A percentile compares a stretch with the other conserved stretches of the same genome.
These are phyloP conservation scores for Rhinichthys osculus DNA, from an alignment of 2,797 vertebrate species.

Conservation along the genomic window DNA sequence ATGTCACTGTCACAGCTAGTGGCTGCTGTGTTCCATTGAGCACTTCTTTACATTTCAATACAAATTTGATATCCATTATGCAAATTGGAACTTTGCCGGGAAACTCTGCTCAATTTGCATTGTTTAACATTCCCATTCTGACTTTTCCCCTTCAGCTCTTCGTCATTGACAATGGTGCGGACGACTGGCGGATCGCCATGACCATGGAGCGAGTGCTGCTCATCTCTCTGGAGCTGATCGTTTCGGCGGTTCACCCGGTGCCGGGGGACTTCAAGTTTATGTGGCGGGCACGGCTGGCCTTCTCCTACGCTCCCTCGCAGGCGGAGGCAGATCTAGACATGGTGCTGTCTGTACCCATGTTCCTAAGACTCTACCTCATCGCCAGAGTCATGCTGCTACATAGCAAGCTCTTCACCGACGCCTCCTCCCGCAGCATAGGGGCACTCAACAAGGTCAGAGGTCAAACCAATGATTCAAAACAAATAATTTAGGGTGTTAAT, in stretches of 20 bases:
- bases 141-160: constrained; percentile 79
- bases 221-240: constrained; percentile 95
- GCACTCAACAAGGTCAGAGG: constrained; percentile 94
- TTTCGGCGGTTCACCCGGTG: constrained; percentile 97
- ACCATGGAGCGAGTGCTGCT: constrained; percentile 95
- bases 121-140: constrained; percentile 65
- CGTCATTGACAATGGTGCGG: constrained; percentile 96
- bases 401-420: constrained; percentile 99
- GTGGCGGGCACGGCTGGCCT: constrained; percentile 95
- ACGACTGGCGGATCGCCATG: constrained; percentile 99
- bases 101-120: constrained; percentile 18
- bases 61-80: constrained; percentile 31
- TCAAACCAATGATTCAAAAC: not conserved
- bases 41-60: constrained; percentile 6
- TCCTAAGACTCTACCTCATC: constrained; percentile 97
- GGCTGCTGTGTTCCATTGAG: constrained; percentile 4
- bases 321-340: constrained; percentile 98
- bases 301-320: constrained; percentile 90
- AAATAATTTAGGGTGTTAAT: not conserved
- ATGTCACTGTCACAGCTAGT: not conserved
- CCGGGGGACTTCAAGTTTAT: constrained; percentile 90
- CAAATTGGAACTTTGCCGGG: constrained; percentile 19
- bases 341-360: constrained; percentile 98
- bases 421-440: constrained; percentile 98
- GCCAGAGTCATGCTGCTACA: constrained; percentile 97